Evolutionary conservation across 2,888 invertebrate genomes (phyloP), one percentile per base, ranked within the genome.

Genomic region (Luperina testacea): DNA sequence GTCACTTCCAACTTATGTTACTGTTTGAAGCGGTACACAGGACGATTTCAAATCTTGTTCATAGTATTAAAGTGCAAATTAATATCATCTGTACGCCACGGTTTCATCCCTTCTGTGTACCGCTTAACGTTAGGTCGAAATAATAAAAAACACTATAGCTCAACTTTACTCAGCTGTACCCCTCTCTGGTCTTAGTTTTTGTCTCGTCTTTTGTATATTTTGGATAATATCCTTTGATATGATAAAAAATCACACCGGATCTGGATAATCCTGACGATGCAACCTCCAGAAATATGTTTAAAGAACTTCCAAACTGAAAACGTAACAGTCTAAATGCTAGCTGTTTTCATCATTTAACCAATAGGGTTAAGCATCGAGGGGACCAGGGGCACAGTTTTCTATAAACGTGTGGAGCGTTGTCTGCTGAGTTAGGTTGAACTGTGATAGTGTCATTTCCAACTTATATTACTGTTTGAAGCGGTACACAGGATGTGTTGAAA

Each of bases 21-120:
- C 81, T 68, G 24, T 45, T 48, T 72, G 61, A 24, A 83, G 27
- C 24, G 63, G 68, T 84, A 57, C 70, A 63, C 42, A 72, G 17
- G 59, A 57, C 13, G 7, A 0, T 32, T 32, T 78, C 68, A 78
- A 51, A 72, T 20, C 2, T 68, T 20, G 61, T 13, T 68, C 24
- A 17, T 32, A 65, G 78, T 24, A 9, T 53, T 5, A 27, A 51
- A 78, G 13, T 70, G 51, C 42, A 59, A 53, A 75, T 61, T 64
- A 51, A 38, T 20, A n/a, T 15, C 32, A 69, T 8, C 68, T 48
- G 27, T 57, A 48, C 15, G 24, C 9, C 48, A 81, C 32, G 15
- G 38, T 72, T 84, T 78, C 68, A 78, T 45, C 1, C 0, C 57
- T 53, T 68, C 24, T 79, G 24, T 79, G 67, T 63, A 63, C 61